Evolutionary conservation across 1,140 invertebrate genomes (phyloP).

Genomic region (Diorhabda sublineata): DNA sequence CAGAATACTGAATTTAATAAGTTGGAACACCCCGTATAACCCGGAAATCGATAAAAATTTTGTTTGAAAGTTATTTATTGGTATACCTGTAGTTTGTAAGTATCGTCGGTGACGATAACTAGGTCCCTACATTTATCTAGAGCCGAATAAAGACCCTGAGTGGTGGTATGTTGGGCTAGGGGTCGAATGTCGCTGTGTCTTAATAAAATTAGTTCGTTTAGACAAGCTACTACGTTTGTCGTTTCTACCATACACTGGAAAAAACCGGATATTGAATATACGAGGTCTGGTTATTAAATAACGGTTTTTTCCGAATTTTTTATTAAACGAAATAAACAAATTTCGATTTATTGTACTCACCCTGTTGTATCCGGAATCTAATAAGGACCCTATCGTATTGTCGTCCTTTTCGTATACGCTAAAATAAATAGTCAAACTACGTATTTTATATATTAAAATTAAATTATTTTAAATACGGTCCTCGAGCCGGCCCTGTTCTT

Average conservation of each 20-base stretch:
- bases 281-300: not conserved
- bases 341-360: conserved; percentile 31
- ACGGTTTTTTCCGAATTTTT: not conserved
- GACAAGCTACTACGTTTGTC: conserved; percentile 61
- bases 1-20: too few species aligned
- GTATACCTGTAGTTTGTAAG: conserved; percentile 74
- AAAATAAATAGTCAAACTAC: conserved; percentile 46
- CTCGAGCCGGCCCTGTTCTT: too few species aligned
- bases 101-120: conserved; percentile 81
- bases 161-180: conserved; percentile 63
- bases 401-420: conserved; percentile 70
- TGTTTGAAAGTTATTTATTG: too few species aligned
- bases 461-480: too few species aligned
- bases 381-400: conserved; percentile 59
- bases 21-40: too few species aligned
- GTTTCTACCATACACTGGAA: conserved; percentile 43
- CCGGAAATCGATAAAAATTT: too few species aligned
- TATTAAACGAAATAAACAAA: too few species aligned
- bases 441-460: not conserved
- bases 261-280: not conserved
- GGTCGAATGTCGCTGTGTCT: conserved; percentile 63
- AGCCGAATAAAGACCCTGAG: conserved; percentile 76
- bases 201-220: conserved; percentile 69
- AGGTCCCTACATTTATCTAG: conserved; percentile 80
- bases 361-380: conserved; percentile 69